phyloP scores from a whole-genome alignment of 2,888 invertebrate species.

The Oxycera nigricornis region DNA sequence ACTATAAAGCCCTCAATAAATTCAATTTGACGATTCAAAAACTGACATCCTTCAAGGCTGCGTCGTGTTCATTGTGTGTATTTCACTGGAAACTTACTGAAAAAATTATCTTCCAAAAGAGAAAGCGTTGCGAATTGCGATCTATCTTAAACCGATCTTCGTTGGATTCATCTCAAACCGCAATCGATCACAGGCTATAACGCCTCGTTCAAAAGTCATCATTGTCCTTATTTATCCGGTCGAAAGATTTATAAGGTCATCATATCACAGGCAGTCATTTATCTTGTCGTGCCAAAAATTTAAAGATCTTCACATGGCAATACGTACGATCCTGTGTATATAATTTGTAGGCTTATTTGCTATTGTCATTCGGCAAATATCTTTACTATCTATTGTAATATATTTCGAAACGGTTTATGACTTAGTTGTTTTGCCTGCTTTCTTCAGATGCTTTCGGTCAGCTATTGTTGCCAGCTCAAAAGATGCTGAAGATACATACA shows the following conservation, averaged over 20 bases:
- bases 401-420: neutral
- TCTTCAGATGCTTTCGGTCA: too few relatives aligned
- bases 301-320: neutral
- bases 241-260: too few relatives aligned
- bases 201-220: neutral
- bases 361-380: neutral
- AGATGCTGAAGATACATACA: too few relatives aligned
- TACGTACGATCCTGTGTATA: too few relatives aligned
- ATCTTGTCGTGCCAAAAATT: neutral
- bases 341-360: neutral
- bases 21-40: too few relatives aligned
- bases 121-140: constrained; percentile 31
- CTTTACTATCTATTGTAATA: neutral
- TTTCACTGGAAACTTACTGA: too few relatives aligned
- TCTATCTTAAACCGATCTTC: neutral
- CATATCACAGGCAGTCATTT: neutral
- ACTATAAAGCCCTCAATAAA: too few relatives aligned
- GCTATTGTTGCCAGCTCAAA: too few relatives aligned
- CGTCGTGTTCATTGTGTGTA: too few relatives aligned
- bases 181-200: neutral
- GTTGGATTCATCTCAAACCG: neutral
- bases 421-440: neutral
- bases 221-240: neutral
- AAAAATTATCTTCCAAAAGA: too few relatives aligned
- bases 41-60: too few relatives aligned